Evolutionary conservation across 1,140 invertebrate species (phyloP).

Genomic region (Drosophila hydei): DNA sequence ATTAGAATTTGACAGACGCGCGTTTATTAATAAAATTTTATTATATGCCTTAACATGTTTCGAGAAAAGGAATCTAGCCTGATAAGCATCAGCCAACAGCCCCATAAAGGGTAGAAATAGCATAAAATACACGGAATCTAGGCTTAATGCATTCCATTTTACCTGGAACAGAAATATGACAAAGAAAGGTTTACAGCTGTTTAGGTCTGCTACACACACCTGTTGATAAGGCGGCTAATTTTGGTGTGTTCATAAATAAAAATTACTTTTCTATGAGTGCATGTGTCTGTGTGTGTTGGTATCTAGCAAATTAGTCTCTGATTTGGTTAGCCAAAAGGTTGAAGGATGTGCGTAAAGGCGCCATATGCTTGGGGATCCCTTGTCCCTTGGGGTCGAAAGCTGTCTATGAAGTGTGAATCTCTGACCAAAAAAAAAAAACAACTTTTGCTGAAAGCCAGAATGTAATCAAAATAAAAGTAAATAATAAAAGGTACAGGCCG

Average conservation of each 20-base stretch:
- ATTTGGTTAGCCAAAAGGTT: conserved; percentile 44
- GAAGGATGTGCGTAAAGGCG: not conserved
- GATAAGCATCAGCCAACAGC: conserved; percentile 65
- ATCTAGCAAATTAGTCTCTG: conserved; percentile 57
- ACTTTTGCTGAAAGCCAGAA: conserved; percentile 50
- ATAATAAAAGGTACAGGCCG: conserved; percentile 67
- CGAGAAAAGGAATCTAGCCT: conserved; percentile 31
- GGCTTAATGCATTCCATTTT: conserved; percentile 39
- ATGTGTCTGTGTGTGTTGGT: conserved; percentile 18
- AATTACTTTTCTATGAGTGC: conserved; percentile 14
- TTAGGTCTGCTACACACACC: conserved; percentile 54
- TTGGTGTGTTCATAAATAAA: conserved; percentile 55
- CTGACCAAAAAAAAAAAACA: conserved; percentile 36
- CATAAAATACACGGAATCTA: conserved; percentile 43
- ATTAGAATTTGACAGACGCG: conserved; percentile 73
- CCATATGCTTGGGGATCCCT: conserved; percentile 25
- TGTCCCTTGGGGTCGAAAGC: conserved; percentile 35
- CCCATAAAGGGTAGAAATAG: conserved; percentile 60
- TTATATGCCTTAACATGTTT: conserved; percentile 52
- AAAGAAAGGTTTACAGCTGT: conserved; percentile 61
- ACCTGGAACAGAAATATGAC: conserved; percentile 37
- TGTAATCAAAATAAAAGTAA: conserved; percentile 76
- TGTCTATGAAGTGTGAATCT: conserved; percentile 67
- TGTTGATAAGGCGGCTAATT: conserved; percentile 76
- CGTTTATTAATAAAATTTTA: conserved; percentile 76